Conservation (phyloP, 2,888 invertebrate species). For the Lochmaea crataegi region DNA sequence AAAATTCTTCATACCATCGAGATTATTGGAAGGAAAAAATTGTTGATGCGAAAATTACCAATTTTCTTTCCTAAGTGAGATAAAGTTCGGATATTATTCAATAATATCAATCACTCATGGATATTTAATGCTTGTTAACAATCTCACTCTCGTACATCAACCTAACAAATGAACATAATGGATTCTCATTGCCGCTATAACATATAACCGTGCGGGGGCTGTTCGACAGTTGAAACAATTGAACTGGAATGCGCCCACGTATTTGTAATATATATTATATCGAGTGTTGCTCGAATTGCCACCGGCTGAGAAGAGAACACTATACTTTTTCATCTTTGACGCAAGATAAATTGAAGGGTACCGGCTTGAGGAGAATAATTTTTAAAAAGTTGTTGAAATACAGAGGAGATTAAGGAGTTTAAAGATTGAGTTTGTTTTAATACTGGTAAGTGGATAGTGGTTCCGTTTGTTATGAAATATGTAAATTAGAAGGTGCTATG, state of each 20-base stretch:
- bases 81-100: no score
- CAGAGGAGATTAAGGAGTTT: background rate
- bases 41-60: no score
- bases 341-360: slow-evolving; percentile 6
- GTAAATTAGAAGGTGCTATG: no score
- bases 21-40: no score
- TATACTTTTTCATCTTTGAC: slow-evolving; percentile 11
- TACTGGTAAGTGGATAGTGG: no score
- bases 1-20: no score
- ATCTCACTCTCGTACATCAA: background rate
- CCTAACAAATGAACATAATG: background rate
- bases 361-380: background rate
- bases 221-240: slow-evolving; percentile 8
- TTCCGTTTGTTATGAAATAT: no score
- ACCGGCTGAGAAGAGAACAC: background rate
- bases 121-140: background rate
- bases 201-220: slow-evolving; percentile 7
- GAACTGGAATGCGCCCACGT: background rate
- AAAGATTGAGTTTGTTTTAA: background rate
- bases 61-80: no score
- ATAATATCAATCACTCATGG: background rate
- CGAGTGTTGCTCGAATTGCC: slow-evolving; percentile 7
- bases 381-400: background rate
- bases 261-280: background rate
- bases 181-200: background rate